A percentile compares a stretch with the other conserved stretches of the same genome.
Evolutionary conservation across 2,113 vertebrate genomes (phyloP).

Genomic region (Callipepla squamata): DNA sequence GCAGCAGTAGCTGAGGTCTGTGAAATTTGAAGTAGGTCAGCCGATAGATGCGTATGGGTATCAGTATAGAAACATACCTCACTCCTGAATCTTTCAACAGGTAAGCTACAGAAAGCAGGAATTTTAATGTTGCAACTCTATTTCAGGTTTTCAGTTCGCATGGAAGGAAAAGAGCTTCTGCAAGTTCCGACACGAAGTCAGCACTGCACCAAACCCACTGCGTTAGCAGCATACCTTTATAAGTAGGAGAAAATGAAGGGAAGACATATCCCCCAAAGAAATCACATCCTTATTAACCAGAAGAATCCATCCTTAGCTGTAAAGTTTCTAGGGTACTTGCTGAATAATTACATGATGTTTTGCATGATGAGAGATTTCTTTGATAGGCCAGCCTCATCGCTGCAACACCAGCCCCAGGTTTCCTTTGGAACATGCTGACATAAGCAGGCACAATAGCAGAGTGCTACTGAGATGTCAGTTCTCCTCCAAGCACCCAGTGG

Average conservation of each 20-base stretch:
- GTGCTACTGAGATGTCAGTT: neutral
- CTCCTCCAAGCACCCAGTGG: neutral
- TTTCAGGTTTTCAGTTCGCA: neutral
- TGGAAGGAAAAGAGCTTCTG: neutral
- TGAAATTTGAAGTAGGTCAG: neutral
- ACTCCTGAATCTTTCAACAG: neutral
- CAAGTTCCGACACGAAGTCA: neutral
- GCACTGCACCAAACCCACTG: neutral
- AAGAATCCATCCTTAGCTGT: neutral
- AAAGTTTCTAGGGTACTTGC: neutral
- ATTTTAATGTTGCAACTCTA: neutral
- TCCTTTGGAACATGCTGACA: accelerated
- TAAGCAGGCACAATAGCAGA: neutral
- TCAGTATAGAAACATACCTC: neutral
- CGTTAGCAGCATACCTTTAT: neutral
- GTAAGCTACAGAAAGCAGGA: neutral
- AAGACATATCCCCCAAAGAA: neutral
- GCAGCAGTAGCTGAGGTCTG: neutral
- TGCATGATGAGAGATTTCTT: neutral
- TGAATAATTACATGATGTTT: neutral
- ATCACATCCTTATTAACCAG: neutral
- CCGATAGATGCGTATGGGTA: neutral
- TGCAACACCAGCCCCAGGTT: neutral
- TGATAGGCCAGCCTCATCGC: neutral
- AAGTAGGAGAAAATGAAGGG: neutral